Base-by-base conservation (phyloP, 2,888 invertebrate species). In the Lordiphosa fenestrarum region DNA sequence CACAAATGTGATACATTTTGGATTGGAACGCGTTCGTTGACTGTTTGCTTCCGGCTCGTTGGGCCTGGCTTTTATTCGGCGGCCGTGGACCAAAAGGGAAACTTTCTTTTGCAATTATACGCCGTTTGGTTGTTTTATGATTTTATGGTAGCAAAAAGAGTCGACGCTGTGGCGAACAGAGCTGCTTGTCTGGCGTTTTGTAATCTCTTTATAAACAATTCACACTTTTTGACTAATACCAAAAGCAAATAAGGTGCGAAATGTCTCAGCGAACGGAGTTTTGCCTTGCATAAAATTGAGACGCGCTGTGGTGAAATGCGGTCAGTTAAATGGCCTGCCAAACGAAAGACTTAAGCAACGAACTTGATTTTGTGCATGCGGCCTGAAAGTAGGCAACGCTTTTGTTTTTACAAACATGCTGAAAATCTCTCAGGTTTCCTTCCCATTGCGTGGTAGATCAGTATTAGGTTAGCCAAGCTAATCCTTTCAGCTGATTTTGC, bases 121-220 rank as follows among this genome's bases (percentile, higher is more conserved):
- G 62, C 64, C 53, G 39, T 42, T 62, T 56, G 60, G 52, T 65
- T 69, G 71, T 66, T 73, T 70, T 71, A 65, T 53, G 48, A n/a
- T 70, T 78, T 80, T 82, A 80, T 78, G 73, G 53, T 58, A 25
- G 44, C 42, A 51, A 62, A 65, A 40, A 21, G 47, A 69, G 35
- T 56, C 56, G 49, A 63, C 64, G 60, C 60, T 39, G 64, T 57
- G 41, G 41, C 67, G 70, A 66, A 66, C 65, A 72, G 70, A 70
- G 70, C 75, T 50, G 35, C 50, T 58, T 59, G 66, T 73, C 63
- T 70, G 58, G 50, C 48, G 69, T 84, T 85, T 82, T 77, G 85
- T 85, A 84, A 84, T 85, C 84, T 76, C 77, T 77, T 84, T 75
- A 83, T 77, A 74, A 74, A 66, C 76, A 87, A 86, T 86, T 87